phyloP scores from a whole-genome alignment of 1,140 invertebrate genomes.

The Tribolium castaneum region DNA sequence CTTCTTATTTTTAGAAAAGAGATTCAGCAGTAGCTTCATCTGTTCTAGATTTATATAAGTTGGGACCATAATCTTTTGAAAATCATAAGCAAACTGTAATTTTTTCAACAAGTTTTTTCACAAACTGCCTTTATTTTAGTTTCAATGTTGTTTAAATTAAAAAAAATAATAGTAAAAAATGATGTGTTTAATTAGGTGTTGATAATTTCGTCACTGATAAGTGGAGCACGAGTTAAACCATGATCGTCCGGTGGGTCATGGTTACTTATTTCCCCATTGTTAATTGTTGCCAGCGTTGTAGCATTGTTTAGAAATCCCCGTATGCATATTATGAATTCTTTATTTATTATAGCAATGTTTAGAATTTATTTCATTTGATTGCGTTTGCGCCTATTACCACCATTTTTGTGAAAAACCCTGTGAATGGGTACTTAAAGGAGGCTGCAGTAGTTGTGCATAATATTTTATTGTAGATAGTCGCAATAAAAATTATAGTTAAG shows the following conservation, averaged over 20 bases:
- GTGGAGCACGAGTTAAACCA: constrained; percentile 29
- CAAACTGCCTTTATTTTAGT: not conserved
- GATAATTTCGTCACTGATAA: constrained; percentile 29
- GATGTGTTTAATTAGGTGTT: not conserved
- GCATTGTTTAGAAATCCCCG: constrained; percentile 35
- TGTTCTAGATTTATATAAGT: no score
- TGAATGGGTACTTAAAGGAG: no score
- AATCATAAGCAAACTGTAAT: no score
- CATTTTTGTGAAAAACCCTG: no score
- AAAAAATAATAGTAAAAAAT: no score
- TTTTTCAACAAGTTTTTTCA: no score
- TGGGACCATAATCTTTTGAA: no score
- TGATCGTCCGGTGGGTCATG: constrained; percentile 26
- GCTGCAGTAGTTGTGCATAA: not conserved
- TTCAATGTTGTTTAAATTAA: not conserved
- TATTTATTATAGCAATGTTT: constrained; percentile 22
- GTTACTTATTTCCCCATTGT: constrained; percentile 39
- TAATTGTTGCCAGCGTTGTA: constrained; percentile 28
- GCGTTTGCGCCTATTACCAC: no score
- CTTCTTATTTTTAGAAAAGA: no score
- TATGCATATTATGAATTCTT: constrained; percentile 36
- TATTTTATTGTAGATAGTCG: not conserved
- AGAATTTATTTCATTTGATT: not conserved
- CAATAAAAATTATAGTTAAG: not conserved
- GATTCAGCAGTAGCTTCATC: no score